Evolutionary conservation across 2,797 vertebrate species (phyloP), one percentile per base, ranked within the genome.

Genomic region (Phalanger gymnotis): DNA sequence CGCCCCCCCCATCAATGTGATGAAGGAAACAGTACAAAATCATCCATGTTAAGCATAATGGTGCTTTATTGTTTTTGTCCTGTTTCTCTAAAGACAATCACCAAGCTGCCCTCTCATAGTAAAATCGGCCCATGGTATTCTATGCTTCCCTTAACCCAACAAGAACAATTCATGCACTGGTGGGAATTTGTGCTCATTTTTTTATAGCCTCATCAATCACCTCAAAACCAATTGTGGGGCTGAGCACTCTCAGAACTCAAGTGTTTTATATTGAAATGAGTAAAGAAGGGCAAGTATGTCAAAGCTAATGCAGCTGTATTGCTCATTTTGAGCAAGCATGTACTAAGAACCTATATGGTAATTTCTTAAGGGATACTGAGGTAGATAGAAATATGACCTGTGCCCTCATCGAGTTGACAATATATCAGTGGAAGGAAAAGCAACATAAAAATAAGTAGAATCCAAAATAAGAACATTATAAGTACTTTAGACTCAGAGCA

Each of bases 221-320:
- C 92, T 93, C 30, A 56, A 92, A 95, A 55, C 89, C 34, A 97
- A 90, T 93, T 73, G 73, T 12, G 90, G 14, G 47, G 3, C 61
- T 92, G 19, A 92, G 4, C 12, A 90, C 51, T 91, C 90, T 94
- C 14, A 61, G 53, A 97, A 96, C 91, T 51, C 16, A 94, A 92
- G 1, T 51, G 53, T 95, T 95, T 51, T 31, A 81, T 92, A 54
- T 27, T 81, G 16, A 53, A 93, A 73, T 10, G 11, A 54, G 28
- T 91, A 7, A 30, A 93, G 92, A 92, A 1, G 27, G 54, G 12
- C 30, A 90, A 92, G 95, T 94, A 6, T 3, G 0, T 92, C 53
- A 25, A 87, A 87, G 7, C 73, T 16, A 87, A 51, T 87, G n/a
- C 22, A 11, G 22, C 40, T 87, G 11, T 47, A 87, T 7, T 87